Base-by-base conservation (phyloP, 2,797 vertebrate genomes). In the Brachymystax lenok region DNA sequence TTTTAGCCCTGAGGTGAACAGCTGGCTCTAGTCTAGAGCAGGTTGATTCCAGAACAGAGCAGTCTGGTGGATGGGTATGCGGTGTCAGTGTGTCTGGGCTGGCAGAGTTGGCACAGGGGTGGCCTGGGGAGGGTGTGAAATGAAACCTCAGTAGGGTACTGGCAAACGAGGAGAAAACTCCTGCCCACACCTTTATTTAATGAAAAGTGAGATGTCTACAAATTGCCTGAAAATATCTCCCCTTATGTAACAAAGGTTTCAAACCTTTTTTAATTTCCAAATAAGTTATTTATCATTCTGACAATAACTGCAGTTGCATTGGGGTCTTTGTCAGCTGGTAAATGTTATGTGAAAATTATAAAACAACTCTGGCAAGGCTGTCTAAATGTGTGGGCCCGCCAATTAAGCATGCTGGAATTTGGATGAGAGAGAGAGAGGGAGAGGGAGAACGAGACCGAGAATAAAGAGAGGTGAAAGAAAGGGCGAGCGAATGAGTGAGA, bases 121-220 rank as follows among this genome's bases (percentile, higher is more conserved):
- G 69, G 78, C 82, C 77, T 71, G 84, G 82, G 79, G 84, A 85
- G 81, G 79, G 85, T 27, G 30, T 85, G 78, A 86, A 88, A 82
- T 82, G 74, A 84, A 88, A 80, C 84, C 84, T 87, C 87, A 89
- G 85, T 86, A 86, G 82, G 82, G 66, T 73, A 46, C 13, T 30
- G 68, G 74, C 88, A 82, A 74, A 82, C 77, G 54, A 83, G 79
- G 82, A 82, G 84, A 88, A 86, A 19, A 40, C 19, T 82, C 78
- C 68, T 73, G 77, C 73, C 74, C 63, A 81, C 61, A 30, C 85
- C 83, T 86, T 85, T 77, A 85, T 88, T 76, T 21, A n/a, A 56
- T 27, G 64, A 5, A 35, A 16, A 78, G 76, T 74, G 7, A 67
- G 17, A 78, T 79, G 33, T 74, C 50, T 70, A 46, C 52, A 74